These are phyloP conservation scores for Pseudomyrmex concolor DNA, from an alignment of 1,140 invertebrate genomes.

Conservation along the genomic window DNA sequence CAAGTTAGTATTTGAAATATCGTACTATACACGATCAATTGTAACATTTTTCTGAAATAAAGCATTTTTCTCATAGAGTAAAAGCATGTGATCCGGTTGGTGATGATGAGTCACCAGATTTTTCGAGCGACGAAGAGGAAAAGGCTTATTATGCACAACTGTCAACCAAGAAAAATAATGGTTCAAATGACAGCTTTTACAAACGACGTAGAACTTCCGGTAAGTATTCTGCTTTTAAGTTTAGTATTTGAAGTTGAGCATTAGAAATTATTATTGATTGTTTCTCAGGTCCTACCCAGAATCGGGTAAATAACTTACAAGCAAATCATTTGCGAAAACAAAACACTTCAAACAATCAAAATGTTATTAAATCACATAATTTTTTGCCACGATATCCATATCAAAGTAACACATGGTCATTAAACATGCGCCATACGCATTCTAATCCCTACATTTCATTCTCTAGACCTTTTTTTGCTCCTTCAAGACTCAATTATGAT, in stretches of 20 bases:
- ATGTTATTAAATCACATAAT: no score
- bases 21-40: not conserved
- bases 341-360: no score
- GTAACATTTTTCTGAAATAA: conserved; percentile 13
- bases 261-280: conserved; percentile 19
- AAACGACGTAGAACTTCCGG: conserved; percentile 68
- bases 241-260: not conserved
- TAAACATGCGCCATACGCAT: no score
- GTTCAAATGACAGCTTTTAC: conserved; percentile 33
- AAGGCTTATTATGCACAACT: conserved; percentile 80
- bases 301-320: no score
- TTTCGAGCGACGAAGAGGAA: conserved; percentile 96
- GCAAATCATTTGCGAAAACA: no score
- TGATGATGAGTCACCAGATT: conserved; percentile 94
- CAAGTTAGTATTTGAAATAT: conserved; percentile 85
- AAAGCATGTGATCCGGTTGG: conserved; percentile 94
- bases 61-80: conserved; percentile 85
- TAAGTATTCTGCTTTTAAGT: conserved; percentile 42
- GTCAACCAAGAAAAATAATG: conserved; percentile 64
- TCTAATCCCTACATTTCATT: no score
- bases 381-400: no score
- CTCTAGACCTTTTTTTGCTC: no score
- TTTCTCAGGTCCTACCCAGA: not conserved
- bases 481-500: no score
- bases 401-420: no score